Evolutionary conservation across 2,797 vertebrate species (phyloP).

Genomic region (Phoxinus dragarum): DNA sequence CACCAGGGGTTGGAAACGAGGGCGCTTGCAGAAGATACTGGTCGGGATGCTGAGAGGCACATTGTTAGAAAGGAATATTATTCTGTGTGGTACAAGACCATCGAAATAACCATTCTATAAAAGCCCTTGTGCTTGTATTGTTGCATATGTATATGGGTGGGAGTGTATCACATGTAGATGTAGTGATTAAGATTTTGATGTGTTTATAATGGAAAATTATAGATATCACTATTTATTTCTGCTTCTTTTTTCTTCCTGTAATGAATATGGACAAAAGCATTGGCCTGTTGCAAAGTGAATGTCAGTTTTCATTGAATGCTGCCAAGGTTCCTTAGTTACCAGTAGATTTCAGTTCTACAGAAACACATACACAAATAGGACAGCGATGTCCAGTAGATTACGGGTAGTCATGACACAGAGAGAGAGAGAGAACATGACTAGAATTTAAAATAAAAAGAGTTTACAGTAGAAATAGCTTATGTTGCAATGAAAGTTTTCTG

Average conservation of each 20-base stretch:
- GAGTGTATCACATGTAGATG: slow-evolving; percentile 73
- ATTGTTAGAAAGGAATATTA: slow-evolving; percentile 52
- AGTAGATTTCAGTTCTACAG: slow-evolving; percentile 70
- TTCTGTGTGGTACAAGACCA: slow-evolving; percentile 56
- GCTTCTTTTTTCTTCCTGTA: slow-evolving; percentile 62
- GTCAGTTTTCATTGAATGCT: slow-evolving; percentile 69
- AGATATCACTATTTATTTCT: slow-evolving; percentile 68
- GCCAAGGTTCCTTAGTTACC: slow-evolving; percentile 69
- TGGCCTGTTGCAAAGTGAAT: slow-evolving; percentile 73
- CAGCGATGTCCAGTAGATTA: slow-evolving; percentile 92
- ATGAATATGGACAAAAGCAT: slow-evolving; percentile 69
- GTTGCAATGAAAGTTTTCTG: slow-evolving; percentile 66
- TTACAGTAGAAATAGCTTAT: slow-evolving; percentile 82
- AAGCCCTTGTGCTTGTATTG: slow-evolving; percentile 69
- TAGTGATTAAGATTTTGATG: slow-evolving; percentile 71
- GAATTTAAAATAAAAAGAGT: slow-evolving; percentile 75
- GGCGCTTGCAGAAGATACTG: slow-evolving; percentile 48
- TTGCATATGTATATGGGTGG: slow-evolving; percentile 67
- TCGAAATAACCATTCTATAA: slow-evolving; percentile 59
- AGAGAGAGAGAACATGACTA: slow-evolving; percentile 78
- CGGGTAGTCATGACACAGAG: slow-evolving; percentile 90
- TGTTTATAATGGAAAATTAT: slow-evolving; percentile 68
- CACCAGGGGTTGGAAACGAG: slow-evolving; percentile 43
- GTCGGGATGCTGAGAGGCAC: slow-evolving; percentile 53
- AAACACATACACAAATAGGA: slow-evolving; percentile 77